Evolutionary conservation across 2,888 invertebrate genomes (phyloP).

Genomic region (Helicoverpa assulta): DNA sequence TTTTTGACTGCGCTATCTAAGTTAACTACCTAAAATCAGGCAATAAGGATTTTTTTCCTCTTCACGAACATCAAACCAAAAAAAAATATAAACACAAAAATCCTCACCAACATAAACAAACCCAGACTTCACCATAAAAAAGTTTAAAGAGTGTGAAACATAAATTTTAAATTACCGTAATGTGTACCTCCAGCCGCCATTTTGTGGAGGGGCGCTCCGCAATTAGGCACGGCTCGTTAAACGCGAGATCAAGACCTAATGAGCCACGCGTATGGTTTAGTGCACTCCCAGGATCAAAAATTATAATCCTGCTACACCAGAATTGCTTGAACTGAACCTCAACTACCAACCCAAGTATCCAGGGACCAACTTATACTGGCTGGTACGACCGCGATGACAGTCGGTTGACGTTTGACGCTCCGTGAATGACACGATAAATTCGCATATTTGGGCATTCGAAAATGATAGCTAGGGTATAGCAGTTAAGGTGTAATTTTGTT

Average conservation of each 20-base stretch:
- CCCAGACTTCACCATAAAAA: slow-evolving; percentile 60
- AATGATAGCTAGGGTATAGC: slow-evolving; percentile 58
- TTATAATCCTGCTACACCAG: slow-evolving; percentile 78
- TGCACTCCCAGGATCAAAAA: slow-evolving; percentile 85
- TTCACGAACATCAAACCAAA: slow-evolving; percentile 35
- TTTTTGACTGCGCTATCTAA: no score
- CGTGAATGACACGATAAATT: slow-evolving; percentile 72
- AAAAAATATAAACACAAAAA: slow-evolving; percentile 55
- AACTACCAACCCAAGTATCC: background rate
- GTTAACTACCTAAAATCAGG: no score
- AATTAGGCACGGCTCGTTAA: slow-evolving; percentile 87
- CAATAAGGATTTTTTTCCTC: slow-evolving; percentile 18
- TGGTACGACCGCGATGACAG: slow-evolving; percentile 72
- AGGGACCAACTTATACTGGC: slow-evolving; percentile 63
- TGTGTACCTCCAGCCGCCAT: slow-evolving; percentile 74
- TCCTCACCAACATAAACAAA: slow-evolving; percentile 57
- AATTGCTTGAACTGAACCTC: slow-evolving; percentile 60
- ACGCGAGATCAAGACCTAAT: slow-evolving; percentile 86
- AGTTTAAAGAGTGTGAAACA: slow-evolving; percentile 78
- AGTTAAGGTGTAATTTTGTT: slow-evolving; percentile 62
- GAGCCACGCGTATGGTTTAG: slow-evolving; percentile 86
- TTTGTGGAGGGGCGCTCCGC: slow-evolving; percentile 77
- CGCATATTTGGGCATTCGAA: slow-evolving; percentile 47
- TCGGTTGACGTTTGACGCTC: slow-evolving; percentile 77
- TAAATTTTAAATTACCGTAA: slow-evolving; percentile 80